Conservation (phyloP, 1,140 invertebrate genomes). For the Wiebesia pumilae region DNA sequence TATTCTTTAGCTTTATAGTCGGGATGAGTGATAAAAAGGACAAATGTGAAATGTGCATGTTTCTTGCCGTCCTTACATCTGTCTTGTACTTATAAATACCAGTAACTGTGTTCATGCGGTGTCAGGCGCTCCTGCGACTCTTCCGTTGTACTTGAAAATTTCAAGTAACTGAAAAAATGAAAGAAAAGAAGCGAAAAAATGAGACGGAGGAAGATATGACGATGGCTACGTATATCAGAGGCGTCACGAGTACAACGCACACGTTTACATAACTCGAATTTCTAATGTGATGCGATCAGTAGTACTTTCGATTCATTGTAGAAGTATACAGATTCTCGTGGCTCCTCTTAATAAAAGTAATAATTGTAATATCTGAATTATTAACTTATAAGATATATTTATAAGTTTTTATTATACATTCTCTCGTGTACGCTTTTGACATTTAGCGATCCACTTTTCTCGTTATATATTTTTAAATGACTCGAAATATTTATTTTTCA, state of each 20-base stretch:
- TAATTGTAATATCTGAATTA: neutral
- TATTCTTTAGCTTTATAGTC: constrained; percentile 5
- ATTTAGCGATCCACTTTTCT: neutral
- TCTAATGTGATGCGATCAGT: constrained; percentile 44
- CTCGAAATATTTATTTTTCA: neutral
- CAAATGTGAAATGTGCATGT: neutral
- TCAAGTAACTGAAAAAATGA: constrained; percentile 5
- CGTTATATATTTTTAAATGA: neutral
- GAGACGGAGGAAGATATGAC: neutral
- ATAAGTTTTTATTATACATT: neutral
- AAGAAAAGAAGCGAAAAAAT: neutral
- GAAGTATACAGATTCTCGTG: constrained; percentile 20
- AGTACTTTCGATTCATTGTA: constrained; percentile 26
- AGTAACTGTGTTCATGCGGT: neutral
- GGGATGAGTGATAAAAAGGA: neutral
- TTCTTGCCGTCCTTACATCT: neutral
- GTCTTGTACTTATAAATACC: neutral
- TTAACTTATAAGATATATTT: neutral
- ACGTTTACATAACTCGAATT: constrained; percentile 55
- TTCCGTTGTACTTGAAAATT: constrained; percentile 24
- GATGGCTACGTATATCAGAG: neutral
- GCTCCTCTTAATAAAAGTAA: neutral
- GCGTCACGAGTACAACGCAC: neutral
- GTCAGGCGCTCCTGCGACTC: neutral
- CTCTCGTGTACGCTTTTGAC: too few relatives aligned